Base-by-base conservation (phyloP, 2,888 invertebrate species). In the Drosophila vallismaia region DNA sequence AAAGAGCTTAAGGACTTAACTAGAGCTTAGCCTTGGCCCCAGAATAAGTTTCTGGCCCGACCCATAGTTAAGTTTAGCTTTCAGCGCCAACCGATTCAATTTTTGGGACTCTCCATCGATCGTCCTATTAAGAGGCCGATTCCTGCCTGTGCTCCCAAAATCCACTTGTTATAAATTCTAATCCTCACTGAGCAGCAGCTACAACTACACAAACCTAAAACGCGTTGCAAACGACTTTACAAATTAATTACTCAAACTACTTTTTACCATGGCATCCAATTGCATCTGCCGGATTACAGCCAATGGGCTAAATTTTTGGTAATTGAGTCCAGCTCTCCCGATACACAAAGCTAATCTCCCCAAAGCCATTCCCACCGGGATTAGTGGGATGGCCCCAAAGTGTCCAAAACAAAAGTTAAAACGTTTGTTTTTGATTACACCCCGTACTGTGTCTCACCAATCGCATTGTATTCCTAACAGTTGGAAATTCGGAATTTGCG, bases 1-100 rank as follows among this genome's bases (percentile, higher is more conserved):
- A 74, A 69, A 63, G 74, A 64, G 79, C 73, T 77, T 57, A 74
- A 75, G 71, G 75, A 71, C 70, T 82, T 79, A 82, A 71, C 77
- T 77, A 68, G 50, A 52, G 63, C 69, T 70, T 59, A 64, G 69
- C 42, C 50, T 53, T 53, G 66, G 45, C 29, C 46, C 33, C 28
- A 9, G n/a, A 29, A 12, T 48, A 59, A 50, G 49, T 63, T 60
- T 29, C 5, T 5, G 59, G 44, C 42, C 14, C 29, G 42, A 33
- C 44, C 50, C 42, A 42, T 58, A 49, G 58, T 58, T 62, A 14
- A 58, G 26, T 26, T 26, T 31, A 44, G 24, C 24, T 44, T 44
- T 24, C 24, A 24, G 8, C 44, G 44, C 44, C 24, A 7, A 45
- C 6, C 12, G 31, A 54, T 54, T 54, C n/a, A 26, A 24, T 29